A percentile compares a stretch with the other conserved stretches of the same genome.
Evolutionary conservation across 1,140 invertebrate genomes (phyloP).

Genomic region (Trinorchestia longiramus): DNA sequence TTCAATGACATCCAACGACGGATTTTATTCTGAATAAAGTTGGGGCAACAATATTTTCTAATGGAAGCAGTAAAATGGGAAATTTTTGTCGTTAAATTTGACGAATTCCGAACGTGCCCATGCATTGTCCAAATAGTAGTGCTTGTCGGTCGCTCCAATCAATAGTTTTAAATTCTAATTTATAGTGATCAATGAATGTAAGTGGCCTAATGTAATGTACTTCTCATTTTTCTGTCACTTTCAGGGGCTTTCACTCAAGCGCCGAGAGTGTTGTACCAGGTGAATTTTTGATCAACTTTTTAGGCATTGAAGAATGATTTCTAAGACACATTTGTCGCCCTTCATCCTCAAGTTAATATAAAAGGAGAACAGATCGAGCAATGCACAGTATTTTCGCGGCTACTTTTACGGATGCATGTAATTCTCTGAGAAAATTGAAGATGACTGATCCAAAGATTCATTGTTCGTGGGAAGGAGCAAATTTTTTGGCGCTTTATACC

Average conservation of each 20-base stretch:
- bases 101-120: background rate
- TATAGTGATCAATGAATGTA: background rate
- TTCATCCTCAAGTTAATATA: background rate
- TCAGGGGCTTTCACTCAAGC: background rate
- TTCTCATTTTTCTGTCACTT: background rate
- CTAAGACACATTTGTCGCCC: background rate
- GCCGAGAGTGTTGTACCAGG: background rate
- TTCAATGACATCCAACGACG: no score
- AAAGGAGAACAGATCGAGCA: background rate
- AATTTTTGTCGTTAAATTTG: background rate
- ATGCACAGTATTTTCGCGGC: background rate
- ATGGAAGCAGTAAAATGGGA: background rate
- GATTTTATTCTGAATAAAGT: no score
- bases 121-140: background rate
- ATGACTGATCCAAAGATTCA: background rate
- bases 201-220: background rate
- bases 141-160: background rate
- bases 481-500: background rate
- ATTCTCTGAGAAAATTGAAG: background rate
- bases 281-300: background rate
- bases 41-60: background rate
- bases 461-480: background rate
- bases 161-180: background rate
- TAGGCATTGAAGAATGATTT: background rate
- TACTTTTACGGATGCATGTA: background rate